These are phyloP conservation scores for Callithrix jacchus DNA, from an alignment of 2,113 vertebrate genomes.

Conservation along the genomic window DNA sequence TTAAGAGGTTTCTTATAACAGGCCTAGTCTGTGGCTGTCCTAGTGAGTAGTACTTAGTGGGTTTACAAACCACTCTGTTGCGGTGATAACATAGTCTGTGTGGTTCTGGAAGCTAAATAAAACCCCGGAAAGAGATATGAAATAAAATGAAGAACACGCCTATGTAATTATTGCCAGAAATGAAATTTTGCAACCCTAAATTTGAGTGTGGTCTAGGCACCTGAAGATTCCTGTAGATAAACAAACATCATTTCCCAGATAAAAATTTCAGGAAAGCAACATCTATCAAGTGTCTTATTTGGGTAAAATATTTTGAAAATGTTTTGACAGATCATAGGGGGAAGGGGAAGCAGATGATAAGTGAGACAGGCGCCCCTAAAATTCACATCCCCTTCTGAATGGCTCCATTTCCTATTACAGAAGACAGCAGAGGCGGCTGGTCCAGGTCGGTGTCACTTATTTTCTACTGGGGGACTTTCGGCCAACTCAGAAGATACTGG, in stretches of 20 bases:
- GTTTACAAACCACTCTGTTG: conserved; percentile 73
- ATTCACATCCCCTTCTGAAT: neutral
- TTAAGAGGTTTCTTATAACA: conserved; percentile 78
- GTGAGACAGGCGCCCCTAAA: neutral
- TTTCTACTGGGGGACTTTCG: neutral
- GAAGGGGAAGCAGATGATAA: neutral
- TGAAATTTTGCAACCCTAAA: conserved; percentile 73
- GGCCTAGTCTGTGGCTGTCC: conserved; percentile 64
- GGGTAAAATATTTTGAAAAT: conserved; percentile 45
- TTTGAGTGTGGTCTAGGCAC: conserved; percentile 64
- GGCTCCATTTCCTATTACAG: neutral
- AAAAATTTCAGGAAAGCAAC: conserved; percentile 58
- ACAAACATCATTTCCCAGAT: conserved; percentile 67
- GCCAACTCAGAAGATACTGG: neutral
- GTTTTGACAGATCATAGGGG: neutral
- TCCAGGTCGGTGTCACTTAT: neutral
- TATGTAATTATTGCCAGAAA: conserved; percentile 85
- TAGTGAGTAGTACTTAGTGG: conserved; percentile 76
- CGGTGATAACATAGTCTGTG: conserved; percentile 76
- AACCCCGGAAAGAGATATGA: conserved; percentile 80
- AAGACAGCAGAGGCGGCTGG: neutral
- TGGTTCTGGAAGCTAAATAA: conserved; percentile 85
- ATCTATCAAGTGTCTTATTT: conserved; percentile 40
- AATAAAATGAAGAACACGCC: conserved; percentile 79
- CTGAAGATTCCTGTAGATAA: conserved; percentile 69